phyloP scores from a whole-genome alignment of 2,113 vertebrate genomes.

The Aegotheles bennettii region DNA sequence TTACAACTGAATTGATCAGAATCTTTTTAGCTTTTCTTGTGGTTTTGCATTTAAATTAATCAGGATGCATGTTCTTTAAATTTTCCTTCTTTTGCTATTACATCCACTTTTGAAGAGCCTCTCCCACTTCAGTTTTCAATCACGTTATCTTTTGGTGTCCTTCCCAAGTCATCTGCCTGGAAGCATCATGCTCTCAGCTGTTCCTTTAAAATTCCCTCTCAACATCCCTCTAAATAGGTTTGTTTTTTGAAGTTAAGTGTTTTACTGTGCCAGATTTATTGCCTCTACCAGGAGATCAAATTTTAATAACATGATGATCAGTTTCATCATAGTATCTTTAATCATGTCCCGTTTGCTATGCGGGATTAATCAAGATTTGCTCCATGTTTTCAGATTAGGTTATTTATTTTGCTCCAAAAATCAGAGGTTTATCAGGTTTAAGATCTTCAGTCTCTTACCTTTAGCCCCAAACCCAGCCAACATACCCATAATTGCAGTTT shows the following conservation, averaged over 20 bases:
- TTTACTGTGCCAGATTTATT: background rate
- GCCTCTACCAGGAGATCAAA: background rate
- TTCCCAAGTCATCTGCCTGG: background rate
- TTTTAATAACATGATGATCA: background rate
- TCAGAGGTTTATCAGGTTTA: background rate
- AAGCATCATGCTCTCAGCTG: background rate
- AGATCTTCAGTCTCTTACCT: background rate
- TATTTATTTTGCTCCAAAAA: background rate
- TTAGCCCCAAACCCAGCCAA: background rate
- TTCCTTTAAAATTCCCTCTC: background rate
- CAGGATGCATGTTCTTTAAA: accelerated
- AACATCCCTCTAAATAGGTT: background rate
- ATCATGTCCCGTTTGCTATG: accelerated
- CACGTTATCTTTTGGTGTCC: background rate
- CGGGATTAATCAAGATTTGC: background rate
- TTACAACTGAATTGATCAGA: background rate
- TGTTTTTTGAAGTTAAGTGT: background rate
- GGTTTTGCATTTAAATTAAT: background rate
- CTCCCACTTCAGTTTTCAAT: background rate
- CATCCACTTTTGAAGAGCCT: background rate
- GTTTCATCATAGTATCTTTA: background rate
- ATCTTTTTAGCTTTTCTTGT: background rate
- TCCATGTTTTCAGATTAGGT: background rate
- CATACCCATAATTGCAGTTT: background rate
- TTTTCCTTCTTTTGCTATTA: background rate